Evolutionary conservation across 2,113 vertebrate species (phyloP), one percentile per base, ranked within the genome.

Genomic region (Sinosuthora webbiana): DNA sequence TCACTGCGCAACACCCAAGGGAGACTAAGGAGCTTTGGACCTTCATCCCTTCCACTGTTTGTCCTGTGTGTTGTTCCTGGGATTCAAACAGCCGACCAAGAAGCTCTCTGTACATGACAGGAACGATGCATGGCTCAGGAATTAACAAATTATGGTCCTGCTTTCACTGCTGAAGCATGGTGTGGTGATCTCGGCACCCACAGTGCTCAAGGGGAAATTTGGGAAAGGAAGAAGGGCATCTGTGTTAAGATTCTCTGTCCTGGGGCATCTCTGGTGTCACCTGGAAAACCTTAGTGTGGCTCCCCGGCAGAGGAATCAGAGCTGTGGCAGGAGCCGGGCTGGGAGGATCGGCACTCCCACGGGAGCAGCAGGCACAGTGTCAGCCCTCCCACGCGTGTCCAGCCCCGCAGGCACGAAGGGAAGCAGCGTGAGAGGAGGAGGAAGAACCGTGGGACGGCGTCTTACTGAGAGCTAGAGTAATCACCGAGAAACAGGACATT

Each of bases 171-270:
- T 24, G 44, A 52, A 47, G 39, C 57, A 5, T 3, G 0, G 1
- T 2, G 23, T 0, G 2, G 18, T 55, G 59, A 47, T n/a, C 23
- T 42, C 1, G 0, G 42, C 56, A 50, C 14, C 6, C 47, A 6
- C 37, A 41, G 31, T 6, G 8, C 1, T 0, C 7, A 7, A 28
- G 13, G 41, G 15, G 15, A 53, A 62, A 47, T 31, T 1, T 33
- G 27, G 53, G 68, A 13, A 79, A 49, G 74, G 30, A 67, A 11
- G 11, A 78, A 56, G 20, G 3, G 18, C 7, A 20, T 30, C 67
- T 37, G 3, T 0, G 0, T 15, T 42, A 27, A 41, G 23, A 71
- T 56, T 35, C 20, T 2, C 11, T 0, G 1, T 41, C 15, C 39
- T 39, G 83, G 9, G 17, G 7, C 8, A 24, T 41, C 15, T 9